These are phyloP conservation scores for Condylura cristata DNA, from an alignment of 2,113 vertebrate genomes.

Conservation along the genomic window DNA sequence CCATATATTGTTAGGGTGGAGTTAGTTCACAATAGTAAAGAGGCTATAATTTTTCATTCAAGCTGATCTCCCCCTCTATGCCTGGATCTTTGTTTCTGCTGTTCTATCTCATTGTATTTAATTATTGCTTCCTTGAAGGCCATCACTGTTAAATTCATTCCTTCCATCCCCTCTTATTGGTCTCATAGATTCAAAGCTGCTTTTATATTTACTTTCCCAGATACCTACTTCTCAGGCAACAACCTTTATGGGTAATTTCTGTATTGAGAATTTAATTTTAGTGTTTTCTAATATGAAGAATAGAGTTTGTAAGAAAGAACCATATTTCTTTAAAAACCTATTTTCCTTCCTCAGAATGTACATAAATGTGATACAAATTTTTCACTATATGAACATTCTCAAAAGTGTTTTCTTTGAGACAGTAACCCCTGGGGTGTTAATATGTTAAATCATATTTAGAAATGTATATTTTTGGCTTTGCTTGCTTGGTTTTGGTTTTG, in stretches of 20 bases:
- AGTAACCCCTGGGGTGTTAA: background rate
- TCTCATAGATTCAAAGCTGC: background rate
- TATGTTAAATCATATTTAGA: background rate
- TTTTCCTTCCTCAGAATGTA: background rate
- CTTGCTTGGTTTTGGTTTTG: too few relatives aligned
- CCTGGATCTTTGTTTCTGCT: background rate
- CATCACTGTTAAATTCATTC: background rate
- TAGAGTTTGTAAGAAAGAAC: background rate
- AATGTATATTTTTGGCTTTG: background rate
- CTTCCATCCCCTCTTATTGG: background rate
- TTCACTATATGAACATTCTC: background rate
- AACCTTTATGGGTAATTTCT: background rate
- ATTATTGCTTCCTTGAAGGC: background rate
- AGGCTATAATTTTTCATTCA: background rate
- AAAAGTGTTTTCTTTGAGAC: background rate
- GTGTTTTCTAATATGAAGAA: background rate
- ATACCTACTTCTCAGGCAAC: background rate
- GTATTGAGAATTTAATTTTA: background rate
- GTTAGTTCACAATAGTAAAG: background rate
- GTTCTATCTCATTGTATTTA: background rate
- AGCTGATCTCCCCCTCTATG: background rate
- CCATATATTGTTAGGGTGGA: background rate
- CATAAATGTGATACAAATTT: background rate
- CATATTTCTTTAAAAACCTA: background rate
- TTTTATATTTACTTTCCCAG: constrained; percentile 26